These are phyloP conservation scores for Phalangium opilio DNA, from an alignment of 2,888 invertebrate genomes.

Conservation along the genomic window DNA sequence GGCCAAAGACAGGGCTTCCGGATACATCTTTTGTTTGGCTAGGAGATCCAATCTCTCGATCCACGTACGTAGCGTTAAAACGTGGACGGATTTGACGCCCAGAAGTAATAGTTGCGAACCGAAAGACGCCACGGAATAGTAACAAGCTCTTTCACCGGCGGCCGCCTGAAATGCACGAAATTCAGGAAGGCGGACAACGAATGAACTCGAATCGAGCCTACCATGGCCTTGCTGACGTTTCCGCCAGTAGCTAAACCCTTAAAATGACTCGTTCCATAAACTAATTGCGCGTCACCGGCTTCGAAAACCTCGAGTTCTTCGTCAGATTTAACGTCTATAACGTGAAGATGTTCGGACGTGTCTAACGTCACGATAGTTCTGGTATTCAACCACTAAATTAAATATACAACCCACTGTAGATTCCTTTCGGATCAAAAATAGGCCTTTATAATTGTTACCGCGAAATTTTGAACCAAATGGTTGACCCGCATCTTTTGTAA, in stretches of 20 bases:
- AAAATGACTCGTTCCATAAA: conserved; percentile 73
- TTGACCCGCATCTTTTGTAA: conserved; percentile 52
- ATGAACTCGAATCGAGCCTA: conserved; percentile 20
- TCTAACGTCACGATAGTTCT: conserved; percentile 71
- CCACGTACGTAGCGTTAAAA: conserved; percentile 38
- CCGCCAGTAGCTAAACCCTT: conserved; percentile 90
- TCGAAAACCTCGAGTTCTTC: conserved; percentile 69
- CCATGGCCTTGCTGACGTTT: conserved; percentile 66
- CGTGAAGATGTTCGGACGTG: conserved; percentile 63
- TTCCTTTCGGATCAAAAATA: too few relatives aligned
- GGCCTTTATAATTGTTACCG: too few relatives aligned
- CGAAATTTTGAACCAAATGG: conserved; percentile 51
- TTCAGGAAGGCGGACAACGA: not conserved
- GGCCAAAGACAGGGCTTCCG: conserved; percentile 43
- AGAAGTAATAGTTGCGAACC: conserved; percentile 52
- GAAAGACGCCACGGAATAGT: conserved; percentile 51
- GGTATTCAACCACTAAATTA: conserved; percentile 61
- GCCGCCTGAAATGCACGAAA: conserved; percentile 36
- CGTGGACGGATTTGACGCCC: conserved; percentile 48
- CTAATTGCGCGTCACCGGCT: conserved; percentile 59
- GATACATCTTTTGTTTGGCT: conserved; percentile 37
- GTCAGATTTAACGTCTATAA: conserved; percentile 75
- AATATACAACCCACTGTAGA: too few relatives aligned
- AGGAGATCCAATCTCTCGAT: conserved; percentile 36
- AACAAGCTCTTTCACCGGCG: conserved; percentile 58